Evolutionary conservation across 2,888 invertebrate genomes (phyloP).

Genomic region (Xestobium rufovillosum): DNA sequence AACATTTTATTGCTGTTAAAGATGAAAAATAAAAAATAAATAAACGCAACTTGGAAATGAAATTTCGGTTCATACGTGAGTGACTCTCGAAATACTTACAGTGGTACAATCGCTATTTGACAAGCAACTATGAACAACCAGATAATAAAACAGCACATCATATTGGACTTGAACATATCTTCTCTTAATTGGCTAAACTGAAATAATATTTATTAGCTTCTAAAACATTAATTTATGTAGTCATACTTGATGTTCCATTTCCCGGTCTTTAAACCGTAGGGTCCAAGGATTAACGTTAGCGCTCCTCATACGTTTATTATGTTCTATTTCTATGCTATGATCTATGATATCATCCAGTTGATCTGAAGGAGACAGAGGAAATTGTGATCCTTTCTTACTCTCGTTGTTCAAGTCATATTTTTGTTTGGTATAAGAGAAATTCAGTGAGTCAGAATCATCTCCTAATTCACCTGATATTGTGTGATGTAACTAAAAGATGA

Average conservation of each 20-base stretch:
- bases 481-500: constrained; percentile 33
- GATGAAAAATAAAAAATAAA: too few species aligned
- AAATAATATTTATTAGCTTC: constrained; percentile 25
- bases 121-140: constrained; percentile 82
- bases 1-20: too few species aligned
- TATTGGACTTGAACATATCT: constrained; percentile 91
- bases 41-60: too few species aligned
- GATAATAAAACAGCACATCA: constrained; percentile 84
- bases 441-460: constrained; percentile 38
- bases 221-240: constrained; percentile 10
- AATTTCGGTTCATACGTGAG: too few species aligned
- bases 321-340: constrained; percentile 80
- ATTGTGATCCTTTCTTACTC: constrained; percentile 32
- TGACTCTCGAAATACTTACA: too few species aligned
- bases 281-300: constrained; percentile 84
- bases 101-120: constrained; percentile 61
- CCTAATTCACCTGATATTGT: constrained; percentile 37
- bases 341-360: constrained; percentile 76
- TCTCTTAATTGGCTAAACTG: constrained; percentile 79
- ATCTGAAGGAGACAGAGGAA: constrained; percentile 34
- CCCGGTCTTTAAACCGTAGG: constrained; percentile 73
- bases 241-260: constrained; percentile 71
- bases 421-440: constrained; percentile 39
- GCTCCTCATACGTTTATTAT: constrained; percentile 78
- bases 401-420: constrained; percentile 40